phyloP scores from a whole-genome alignment of 2,888 invertebrate species.

The Andrena haemorrhoa region DNA sequence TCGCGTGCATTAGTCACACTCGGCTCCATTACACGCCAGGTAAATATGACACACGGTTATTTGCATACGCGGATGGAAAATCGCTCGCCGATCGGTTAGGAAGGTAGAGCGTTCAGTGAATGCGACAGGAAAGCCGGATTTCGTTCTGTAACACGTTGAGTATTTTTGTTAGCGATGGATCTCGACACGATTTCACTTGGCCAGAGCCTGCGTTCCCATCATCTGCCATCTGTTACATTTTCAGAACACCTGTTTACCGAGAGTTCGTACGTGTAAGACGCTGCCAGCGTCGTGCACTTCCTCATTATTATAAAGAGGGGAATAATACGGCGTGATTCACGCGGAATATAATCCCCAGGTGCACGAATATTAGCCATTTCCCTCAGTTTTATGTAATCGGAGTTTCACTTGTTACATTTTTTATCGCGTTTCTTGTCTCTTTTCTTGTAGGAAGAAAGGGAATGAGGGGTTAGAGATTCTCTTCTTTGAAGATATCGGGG shows the following conservation, averaged over 20 bases:
- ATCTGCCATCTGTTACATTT: conserved; percentile 69
- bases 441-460: not conserved
- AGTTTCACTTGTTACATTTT: conserved; percentile 30
- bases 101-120: not conserved
- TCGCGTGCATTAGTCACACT: too few species aligned
- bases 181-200: conserved; percentile 63
- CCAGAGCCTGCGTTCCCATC: conserved; percentile 61
- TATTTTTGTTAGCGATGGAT: conserved; percentile 43
- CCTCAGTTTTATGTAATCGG: conserved; percentile 35
- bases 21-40: too few species aligned
- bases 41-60: conserved; percentile 17
- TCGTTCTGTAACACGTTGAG: conserved; percentile 7
- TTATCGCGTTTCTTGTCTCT: not conserved
- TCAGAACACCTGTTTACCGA: conserved; percentile 71
- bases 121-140: conserved; percentile 7
- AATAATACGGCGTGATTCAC: not conserved
- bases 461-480: not conserved
- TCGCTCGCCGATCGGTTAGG: not conserved
- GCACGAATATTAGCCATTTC: conserved; percentile 21
- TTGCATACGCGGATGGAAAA: conserved; percentile 3
- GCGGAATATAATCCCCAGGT: not conserved
- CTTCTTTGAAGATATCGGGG: not conserved
- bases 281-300: conserved; percentile 46
- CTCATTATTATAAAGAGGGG: conserved; percentile 33
- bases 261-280: conserved; percentile 51